phyloP scores from a whole-genome alignment of 53 echinoderm and acorn worm species.

The Holothuria leucospilota region DNA sequence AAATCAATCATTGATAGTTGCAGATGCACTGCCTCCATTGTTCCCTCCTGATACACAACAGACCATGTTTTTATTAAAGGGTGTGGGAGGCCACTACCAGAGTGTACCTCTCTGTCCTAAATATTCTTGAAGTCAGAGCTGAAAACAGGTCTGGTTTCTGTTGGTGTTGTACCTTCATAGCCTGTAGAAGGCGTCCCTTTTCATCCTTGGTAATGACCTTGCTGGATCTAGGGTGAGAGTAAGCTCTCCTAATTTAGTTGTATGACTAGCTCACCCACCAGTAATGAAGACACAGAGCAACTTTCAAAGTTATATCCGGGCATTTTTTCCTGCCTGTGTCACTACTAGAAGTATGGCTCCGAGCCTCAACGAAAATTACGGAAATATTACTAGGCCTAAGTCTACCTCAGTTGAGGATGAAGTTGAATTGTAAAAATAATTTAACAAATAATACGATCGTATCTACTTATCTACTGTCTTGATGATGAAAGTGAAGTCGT shows the following conservation, averaged over 20 bases:
- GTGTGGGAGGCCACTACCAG: slow-evolving; percentile 6
- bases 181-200: slow-evolving; percentile 50
- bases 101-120: slow-evolving; percentile 42
- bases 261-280: background rate
- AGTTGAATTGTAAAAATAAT: too few relatives aligned
- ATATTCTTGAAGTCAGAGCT: slow-evolving; percentile 56
- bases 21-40: too few relatives aligned
- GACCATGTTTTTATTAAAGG: slow-evolving; percentile 16
- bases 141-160: slow-evolving; percentile 50
- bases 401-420: too few relatives aligned
- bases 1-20: slow-evolving; percentile 10
- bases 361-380: background rate
- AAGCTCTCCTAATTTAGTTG: background rate
- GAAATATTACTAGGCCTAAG: background rate
- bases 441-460: background rate
- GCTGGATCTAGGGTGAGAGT: background rate
- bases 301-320: slow-evolving; percentile 17
- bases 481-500: too few relatives aligned
- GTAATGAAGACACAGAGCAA: slow-evolving; percentile 12
- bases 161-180: slow-evolving; percentile 38
- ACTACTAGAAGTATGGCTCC: slow-evolving; percentile 25
- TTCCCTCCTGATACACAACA: background rate
- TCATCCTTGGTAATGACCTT: slow-evolving; percentile 35
- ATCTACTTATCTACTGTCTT: too few relatives aligned
- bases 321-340: slow-evolving; percentile 52